Conservation (phyloP, 2,888 invertebrate genomes). For the Resseliella maxima region DNA sequence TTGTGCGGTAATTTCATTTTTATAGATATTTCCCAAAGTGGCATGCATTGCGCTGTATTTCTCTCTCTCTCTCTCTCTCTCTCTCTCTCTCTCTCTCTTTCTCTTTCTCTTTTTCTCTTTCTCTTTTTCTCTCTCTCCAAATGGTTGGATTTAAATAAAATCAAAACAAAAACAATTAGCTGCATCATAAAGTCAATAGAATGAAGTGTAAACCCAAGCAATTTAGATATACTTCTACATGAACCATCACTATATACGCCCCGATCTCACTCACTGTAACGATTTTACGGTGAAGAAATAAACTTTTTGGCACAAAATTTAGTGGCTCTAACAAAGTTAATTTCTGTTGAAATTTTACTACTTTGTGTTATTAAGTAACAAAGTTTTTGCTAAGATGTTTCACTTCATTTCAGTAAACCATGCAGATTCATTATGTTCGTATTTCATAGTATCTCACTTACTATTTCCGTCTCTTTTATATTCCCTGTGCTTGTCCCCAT, state of each 20-base stretch:
- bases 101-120: neutral
- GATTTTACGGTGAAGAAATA: neutral
- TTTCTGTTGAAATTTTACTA: neutral
- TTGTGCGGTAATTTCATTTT: too few relatives aligned
- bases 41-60: too few relatives aligned
- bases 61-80: neutral
- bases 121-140: neutral
- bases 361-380: neutral
- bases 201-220: neutral
- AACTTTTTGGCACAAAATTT: neutral
- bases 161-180: slow-evolving; percentile 4
- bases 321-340: neutral
- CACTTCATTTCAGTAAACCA: too few relatives aligned
- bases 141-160: neutral
- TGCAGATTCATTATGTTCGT: too few relatives aligned
- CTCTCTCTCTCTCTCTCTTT: neutral
- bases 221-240: too few relatives aligned
- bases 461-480: too few relatives aligned
- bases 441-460: too few relatives aligned
- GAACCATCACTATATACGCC: too few relatives aligned
- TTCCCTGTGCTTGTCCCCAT: too few relatives aligned
- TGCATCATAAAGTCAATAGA: neutral
- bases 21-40: too few relatives aligned
- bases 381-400: neutral
- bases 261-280: neutral